Base-by-base conservation (phyloP, 2,888 invertebrate species). In the Trissoscelio sp. region DNA sequence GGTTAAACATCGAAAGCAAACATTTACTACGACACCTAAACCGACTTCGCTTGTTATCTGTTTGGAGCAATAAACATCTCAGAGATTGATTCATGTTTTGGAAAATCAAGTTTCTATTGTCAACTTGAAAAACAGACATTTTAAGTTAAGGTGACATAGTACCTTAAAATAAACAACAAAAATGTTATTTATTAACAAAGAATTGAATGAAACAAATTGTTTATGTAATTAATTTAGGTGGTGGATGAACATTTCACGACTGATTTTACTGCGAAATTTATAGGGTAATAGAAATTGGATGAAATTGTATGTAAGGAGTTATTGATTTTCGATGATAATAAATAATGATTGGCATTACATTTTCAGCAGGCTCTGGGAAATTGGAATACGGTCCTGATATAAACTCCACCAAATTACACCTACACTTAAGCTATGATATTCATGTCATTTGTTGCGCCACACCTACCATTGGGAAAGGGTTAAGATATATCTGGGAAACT, bases 1-100 rank as follows among this genome's bases (percentile, higher is more conserved):
- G 53, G 72, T 81, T 77, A 81, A 77, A 81, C 81, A 73, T 73
- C 62, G 24, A 81, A 73, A 55, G 77, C 70, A 81, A 81, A 81
- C 81, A 75, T 81, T 77, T 55, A n/a, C 62, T 28, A 34, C 55
- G 42, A 80, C 70, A 51, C 70, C 57, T 44, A 57, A 37, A 24
- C 42, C 34, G 37, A 34, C 34, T 57, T 69, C 14, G 44, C 62
- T 69, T 42, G 20, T 74, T 60, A 39, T 46, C 75, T 20, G 42
- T 24, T 66, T 39, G 3, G 37, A 67, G 14, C 42, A 28, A 67
- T 20, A 53, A 39, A 37, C 48, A 12, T 58, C 20, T 12, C 3
- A 7, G 12, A 58, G 31, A 69, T 42, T 55, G 14, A 14, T 58
- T 12, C 12, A 37, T 39, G 39, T 39, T 18, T 18, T n/a, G 5